Percentiles rank a stretch among this genome's conserved stretches.
phyloP scores from a whole-genome alignment of 2,888 invertebrate species.

The Sarcophaga variegata region DNA sequence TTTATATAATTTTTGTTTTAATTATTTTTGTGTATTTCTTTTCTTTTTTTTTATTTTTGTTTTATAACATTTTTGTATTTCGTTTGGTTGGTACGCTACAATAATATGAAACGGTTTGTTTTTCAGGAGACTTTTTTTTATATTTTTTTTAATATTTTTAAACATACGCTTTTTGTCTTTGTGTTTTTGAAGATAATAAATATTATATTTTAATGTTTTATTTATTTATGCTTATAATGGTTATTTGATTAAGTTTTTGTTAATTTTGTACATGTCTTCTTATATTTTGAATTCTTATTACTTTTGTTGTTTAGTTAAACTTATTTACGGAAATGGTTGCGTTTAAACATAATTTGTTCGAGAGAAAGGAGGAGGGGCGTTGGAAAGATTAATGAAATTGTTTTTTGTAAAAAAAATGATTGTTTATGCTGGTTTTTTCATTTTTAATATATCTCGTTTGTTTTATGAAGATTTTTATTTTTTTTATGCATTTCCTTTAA shows the following conservation, averaged over 20 bases:
- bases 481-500: constrained; percentile 33
- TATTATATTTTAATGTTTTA: constrained; percentile 35
- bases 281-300: background rate
- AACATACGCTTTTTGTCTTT: constrained; percentile 27
- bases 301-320: background rate
- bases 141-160: constrained; percentile 36
- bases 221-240: constrained; percentile 4
- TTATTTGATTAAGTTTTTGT: constrained; percentile 40
- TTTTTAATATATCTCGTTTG: constrained; percentile 37
- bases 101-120: constrained; percentile 63
- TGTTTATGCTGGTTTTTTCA: constrained; percentile 59
- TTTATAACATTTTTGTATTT: constrained; percentile 34
- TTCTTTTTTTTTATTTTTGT: constrained; percentile 20
- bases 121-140: constrained; percentile 42
- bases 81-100: constrained; percentile 45
- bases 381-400: background rate
- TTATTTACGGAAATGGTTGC: constrained; percentile 8
- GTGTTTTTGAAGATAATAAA: constrained; percentile 40
- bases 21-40: constrained; percentile 33
- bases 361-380: background rate
- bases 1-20: constrained; percentile 35
- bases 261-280: constrained; percentile 51
- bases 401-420: constrained; percentile 58
- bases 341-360: constrained; percentile 16
- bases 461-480: constrained; percentile 38